Evolutionary conservation across 1,140 invertebrate species (phyloP).

Genomic region (Aethina tumida): DNA sequence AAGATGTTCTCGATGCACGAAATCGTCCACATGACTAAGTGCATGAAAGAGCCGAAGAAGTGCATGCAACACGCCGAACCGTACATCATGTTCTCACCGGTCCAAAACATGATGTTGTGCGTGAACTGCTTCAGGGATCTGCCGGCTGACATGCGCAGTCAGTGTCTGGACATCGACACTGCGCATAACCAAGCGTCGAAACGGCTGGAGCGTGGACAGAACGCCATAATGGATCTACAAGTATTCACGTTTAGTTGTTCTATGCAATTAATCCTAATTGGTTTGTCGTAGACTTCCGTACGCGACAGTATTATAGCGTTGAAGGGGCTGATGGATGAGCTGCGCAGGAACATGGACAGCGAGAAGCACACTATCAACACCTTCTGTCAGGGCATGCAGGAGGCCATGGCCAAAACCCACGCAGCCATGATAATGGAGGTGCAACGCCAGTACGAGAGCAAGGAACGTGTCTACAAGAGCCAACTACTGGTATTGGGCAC

Average conservation of each 20-base stretch:
- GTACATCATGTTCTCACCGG: constrained; percentile 61
- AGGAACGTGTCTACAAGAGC: constrained; percentile 51
- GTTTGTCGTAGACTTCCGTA: constrained; percentile 46
- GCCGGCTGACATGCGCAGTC: constrained; percentile 49
- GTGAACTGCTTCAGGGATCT: constrained; percentile 61
- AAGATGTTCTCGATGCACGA: constrained; percentile 67
- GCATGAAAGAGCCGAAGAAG: constrained; percentile 54
- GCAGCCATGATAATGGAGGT: constrained; percentile 51
- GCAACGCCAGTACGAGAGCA: constrained; percentile 56
- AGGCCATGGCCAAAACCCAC: constrained; percentile 55
- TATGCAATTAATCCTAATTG: neutral
- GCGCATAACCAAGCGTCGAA: constrained; percentile 59
- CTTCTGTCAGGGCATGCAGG: constrained; percentile 56
- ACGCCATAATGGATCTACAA: constrained; percentile 34
- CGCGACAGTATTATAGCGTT: constrained; percentile 52
- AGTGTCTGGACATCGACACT: constrained; percentile 62
- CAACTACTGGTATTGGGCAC: constrained; percentile 49
- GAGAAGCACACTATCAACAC: constrained; percentile 56
- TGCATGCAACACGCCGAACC: constrained; percentile 58
- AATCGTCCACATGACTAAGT: constrained; percentile 60
- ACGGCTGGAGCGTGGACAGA: constrained; percentile 49
- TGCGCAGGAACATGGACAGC: constrained; percentile 51
- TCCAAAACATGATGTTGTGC: constrained; percentile 57
- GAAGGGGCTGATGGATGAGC: constrained; percentile 55
- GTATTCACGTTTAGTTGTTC: constrained; percentile 6